These are phyloP conservation scores for Octonoba sinensis DNA, from an alignment of 2,888 invertebrate species.

Conservation along the genomic window DNA sequence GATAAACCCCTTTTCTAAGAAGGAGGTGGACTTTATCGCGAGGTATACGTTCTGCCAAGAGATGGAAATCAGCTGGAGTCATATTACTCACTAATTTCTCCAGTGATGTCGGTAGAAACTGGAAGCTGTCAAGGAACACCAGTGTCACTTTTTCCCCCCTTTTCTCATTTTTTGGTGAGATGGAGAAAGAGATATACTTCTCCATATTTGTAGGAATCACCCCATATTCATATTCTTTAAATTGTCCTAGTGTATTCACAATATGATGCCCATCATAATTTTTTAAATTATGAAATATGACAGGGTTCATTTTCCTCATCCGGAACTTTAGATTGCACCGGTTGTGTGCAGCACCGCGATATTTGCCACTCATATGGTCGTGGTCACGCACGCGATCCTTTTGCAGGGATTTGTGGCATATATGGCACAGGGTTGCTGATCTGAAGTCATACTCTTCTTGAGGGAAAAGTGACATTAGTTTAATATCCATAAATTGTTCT, in stretches of 20 bases:
- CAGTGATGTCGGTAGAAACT: not conserved
- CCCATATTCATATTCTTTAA: not conserved
- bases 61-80: not conserved
- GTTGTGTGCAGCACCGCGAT: not conserved
- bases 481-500: not conserved
- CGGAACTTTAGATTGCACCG: slow-evolving; percentile 12
- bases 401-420: not conserved
- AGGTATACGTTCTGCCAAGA: not conserved
- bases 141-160: no score
- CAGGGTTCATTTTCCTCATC: no score
- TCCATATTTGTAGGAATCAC: slow-evolving; percentile 1
- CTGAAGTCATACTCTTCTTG: not conserved
- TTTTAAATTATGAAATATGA: slow-evolving; percentile 5
- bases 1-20: not conserved
- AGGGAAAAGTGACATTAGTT: not conserved
- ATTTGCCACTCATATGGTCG: not conserved
- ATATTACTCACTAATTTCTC: not conserved
- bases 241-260: not conserved
- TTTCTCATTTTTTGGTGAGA: not conserved
- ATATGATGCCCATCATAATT: slow-evolving; percentile 11
- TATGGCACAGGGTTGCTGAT: not conserved
- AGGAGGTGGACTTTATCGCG: not conserved
- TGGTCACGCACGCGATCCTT: not conserved
- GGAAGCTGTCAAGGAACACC: not conserved
- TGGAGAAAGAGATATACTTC: slow-evolving; percentile 9